Conservation (phyloP, 2,888 invertebrate genomes). For the Eucriotettix oculatus region DNA sequence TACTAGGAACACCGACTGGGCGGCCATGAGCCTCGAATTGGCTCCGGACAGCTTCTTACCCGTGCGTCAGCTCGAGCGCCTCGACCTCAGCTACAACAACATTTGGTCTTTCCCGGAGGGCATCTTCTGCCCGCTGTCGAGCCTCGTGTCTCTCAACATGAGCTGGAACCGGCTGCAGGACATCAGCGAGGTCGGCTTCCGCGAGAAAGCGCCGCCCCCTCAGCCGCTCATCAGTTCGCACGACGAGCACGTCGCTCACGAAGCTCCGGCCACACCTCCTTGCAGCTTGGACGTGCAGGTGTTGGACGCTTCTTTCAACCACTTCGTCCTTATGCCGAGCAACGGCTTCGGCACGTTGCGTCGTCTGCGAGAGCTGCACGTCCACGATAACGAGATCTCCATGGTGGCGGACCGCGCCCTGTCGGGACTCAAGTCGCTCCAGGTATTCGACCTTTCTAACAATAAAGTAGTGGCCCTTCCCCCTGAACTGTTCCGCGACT, state of each 20-base stretch:
- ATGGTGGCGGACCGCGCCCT: conserved; percentile 75
- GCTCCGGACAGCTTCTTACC: conserved; percentile 60
- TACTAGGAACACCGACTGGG: conserved; percentile 72
- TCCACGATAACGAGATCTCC: conserved; percentile 78
- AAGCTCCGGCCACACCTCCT: conserved; percentile 17
- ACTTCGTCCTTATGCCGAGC: conserved; percentile 66
- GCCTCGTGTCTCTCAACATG: conserved; percentile 64
- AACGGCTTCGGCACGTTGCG: conserved; percentile 66
- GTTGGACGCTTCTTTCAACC: conserved; percentile 69
- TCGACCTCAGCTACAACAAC: conserved; percentile 76
- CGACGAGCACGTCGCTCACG: conserved; percentile 31
- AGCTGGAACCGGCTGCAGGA: conserved; percentile 79
- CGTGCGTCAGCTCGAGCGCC: conserved; percentile 60
- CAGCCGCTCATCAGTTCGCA: conserved; percentile 47
- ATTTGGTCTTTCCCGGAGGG: conserved; percentile 79
- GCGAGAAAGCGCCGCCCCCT: conserved; percentile 46
- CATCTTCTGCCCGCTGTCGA: conserved; percentile 67
- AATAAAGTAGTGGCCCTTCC: conserved; percentile 82
- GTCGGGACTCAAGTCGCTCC: conserved; percentile 60
- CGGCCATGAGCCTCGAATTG: conserved; percentile 67
- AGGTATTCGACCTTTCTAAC: conserved; percentile 74
- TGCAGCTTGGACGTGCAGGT: conserved; percentile 69
- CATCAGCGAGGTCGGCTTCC: conserved; percentile 69
- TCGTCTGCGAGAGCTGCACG: conserved; percentile 59
- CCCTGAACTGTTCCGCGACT: conserved; percentile 66